phyloP scores from a whole-genome alignment of 2,888 invertebrate species.

The Sceliomorpha sp. region DNA sequence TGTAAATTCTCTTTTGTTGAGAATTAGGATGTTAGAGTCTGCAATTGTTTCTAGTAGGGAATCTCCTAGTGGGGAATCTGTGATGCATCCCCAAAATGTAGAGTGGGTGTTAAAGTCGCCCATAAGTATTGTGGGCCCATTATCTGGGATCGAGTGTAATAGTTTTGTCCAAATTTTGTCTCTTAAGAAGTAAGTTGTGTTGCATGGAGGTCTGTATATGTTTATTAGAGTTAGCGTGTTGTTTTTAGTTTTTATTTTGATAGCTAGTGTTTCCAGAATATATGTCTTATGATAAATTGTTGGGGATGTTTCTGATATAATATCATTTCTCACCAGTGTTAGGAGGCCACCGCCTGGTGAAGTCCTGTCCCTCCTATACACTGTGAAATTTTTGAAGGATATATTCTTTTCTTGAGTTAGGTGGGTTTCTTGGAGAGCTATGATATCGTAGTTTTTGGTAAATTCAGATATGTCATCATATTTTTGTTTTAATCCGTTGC shows the following conservation, averaged over 20 bases:
- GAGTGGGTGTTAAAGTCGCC: neutral
- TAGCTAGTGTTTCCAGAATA: neutral
- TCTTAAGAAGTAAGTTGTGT: neutral
- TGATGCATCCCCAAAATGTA: neutral
- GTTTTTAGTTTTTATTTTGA: neutral
- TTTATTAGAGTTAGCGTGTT: neutral
- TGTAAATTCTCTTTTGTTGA: neutral
- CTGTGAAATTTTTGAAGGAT: neutral
- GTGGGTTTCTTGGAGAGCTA: too few relatives aligned
- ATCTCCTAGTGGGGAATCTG: neutral
- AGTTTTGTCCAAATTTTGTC: neutral
- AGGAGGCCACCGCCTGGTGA: neutral
- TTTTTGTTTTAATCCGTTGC: too few relatives aligned
- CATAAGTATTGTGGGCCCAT: neutral
- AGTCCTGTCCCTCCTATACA: neutral
- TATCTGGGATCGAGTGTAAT: neutral
- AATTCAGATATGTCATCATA: too few relatives aligned
- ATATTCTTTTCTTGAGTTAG: too few relatives aligned
- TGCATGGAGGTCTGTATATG: neutral
- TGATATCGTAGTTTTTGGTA: too few relatives aligned
- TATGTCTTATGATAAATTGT: neutral
- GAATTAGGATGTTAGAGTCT: neutral
- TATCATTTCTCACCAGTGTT: slow-evolving; percentile 1
- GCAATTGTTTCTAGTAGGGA: neutral
- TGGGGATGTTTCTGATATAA: neutral